Conservation (phyloP, 2,888 invertebrate genomes). For the Callyntrura sp. region DNA sequence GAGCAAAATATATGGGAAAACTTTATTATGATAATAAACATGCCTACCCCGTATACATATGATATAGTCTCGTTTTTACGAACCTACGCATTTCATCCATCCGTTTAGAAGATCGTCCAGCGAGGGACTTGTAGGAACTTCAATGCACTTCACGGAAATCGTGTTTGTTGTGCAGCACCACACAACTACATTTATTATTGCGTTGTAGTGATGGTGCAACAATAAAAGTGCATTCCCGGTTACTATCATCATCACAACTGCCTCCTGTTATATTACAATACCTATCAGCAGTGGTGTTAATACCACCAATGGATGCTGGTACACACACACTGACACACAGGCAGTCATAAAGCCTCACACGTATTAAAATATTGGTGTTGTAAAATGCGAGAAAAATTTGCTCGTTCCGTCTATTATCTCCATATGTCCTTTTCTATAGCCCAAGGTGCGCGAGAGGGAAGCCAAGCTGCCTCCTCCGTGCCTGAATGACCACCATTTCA, state of each 20-base stretch:
- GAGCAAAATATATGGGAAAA: not conserved
- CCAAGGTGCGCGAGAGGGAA: conserved; percentile 54
- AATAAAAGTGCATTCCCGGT: conserved; percentile 39
- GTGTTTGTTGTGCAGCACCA: not conserved
- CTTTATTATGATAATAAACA: not conserved
- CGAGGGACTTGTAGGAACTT: too few relatives aligned
- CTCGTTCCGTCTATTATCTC: conserved; percentile 48
- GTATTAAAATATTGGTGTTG: conserved; percentile 51
- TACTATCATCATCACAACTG: not conserved
- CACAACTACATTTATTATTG: not conserved
- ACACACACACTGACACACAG: not conserved
- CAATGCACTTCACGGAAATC: conserved; percentile 42
- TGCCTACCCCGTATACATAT: not conserved
- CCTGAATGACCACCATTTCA: conserved; percentile 6
- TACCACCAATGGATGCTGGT: not conserved
- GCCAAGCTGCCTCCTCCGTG: not conserved
- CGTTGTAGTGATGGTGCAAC: not conserved
- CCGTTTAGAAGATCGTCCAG: not conserved
- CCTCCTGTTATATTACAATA: not conserved
- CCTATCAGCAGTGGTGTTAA: not conserved
- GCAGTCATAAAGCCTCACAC: not conserved
- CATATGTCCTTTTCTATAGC: not conserved
- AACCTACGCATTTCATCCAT: not conserved
- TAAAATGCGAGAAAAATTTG: conserved; percentile 55
- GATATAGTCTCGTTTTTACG: not conserved